phyloP scores from a whole-genome alignment of 2,888 invertebrate species.

The Himalopsyche tibetana region DNA sequence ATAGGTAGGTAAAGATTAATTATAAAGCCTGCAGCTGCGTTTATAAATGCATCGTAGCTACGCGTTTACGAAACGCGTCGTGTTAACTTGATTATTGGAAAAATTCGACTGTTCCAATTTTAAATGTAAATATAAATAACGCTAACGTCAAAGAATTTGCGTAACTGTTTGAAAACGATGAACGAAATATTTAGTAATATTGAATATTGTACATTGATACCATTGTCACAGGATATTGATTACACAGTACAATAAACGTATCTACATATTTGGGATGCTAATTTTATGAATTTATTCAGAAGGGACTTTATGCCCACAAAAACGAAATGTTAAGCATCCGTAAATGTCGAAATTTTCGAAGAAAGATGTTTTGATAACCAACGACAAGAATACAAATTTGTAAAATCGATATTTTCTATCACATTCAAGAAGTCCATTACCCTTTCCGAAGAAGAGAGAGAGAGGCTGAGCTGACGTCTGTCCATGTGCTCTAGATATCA shows the following conservation, averaged over 20 bases:
- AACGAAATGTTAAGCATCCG: not conserved
- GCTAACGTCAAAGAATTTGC: not conserved
- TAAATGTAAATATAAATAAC: conserved; percentile 1
- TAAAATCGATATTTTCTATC: no score
- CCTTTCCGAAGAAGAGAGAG: no score
- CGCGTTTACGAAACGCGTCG: not conserved
- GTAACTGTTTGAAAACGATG: not conserved
- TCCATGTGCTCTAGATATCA: no score
- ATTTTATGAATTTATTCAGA: not conserved
- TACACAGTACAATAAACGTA: not conserved
- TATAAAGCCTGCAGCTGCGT: not conserved
- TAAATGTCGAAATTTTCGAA: not conserved
- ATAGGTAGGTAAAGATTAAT: not conserved
- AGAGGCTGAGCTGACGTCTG: no score
- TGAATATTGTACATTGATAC: not conserved
- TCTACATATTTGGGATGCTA: not conserved
- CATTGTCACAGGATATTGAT: not conserved
- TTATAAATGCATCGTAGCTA: not conserved
- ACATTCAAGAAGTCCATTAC: no score
- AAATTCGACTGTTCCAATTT: conserved; percentile 6
- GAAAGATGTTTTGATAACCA: no score
- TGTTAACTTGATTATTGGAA: not conserved
- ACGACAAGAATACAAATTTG: no score
- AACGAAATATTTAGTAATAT: not conserved
- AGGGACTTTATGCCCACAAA: not conserved